Percentiles rank a stretch among this genome's conserved stretches.
Evolutionary conservation across 2,797 vertebrate species (phyloP).

Genomic region (Coreius guichenoti): DNA sequence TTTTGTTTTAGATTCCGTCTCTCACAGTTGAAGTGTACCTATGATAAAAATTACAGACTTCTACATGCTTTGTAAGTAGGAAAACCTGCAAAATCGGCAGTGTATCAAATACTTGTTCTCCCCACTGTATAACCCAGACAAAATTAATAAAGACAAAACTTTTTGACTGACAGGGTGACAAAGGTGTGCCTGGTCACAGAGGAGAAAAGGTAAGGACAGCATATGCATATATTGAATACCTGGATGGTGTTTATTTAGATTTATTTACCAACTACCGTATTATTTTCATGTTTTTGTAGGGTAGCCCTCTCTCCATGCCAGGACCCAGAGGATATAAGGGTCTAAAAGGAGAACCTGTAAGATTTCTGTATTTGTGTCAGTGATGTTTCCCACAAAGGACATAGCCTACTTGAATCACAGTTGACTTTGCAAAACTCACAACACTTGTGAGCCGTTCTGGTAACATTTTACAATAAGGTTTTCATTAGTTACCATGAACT

Average conservation of each 20-base stretch:
- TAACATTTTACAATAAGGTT: not conserved
- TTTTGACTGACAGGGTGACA: conserved; percentile 79
- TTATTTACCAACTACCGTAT: not conserved
- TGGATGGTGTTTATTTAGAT: not conserved
- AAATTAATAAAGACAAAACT: not conserved
- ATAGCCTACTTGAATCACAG: not conserved
- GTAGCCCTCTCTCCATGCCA: conserved; percentile 78
- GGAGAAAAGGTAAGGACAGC: conserved; percentile 84
- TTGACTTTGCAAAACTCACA: not conserved
- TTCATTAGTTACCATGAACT: not conserved
- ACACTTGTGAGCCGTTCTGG: not conserved
- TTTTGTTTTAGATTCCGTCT: too few relatives aligned
- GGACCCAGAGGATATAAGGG: conserved; percentile 89
- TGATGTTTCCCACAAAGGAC: not conserved
- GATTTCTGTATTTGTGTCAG: conserved; percentile 44
- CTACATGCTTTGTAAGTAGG: too few relatives aligned
- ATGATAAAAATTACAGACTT: too few relatives aligned
- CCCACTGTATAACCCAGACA: not conserved
- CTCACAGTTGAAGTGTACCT: too few relatives aligned
- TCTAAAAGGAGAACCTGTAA: conserved; percentile 84
- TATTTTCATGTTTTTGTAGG: conserved; percentile 70
- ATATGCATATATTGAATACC: not conserved
- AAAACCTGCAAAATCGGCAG: too few relatives aligned
- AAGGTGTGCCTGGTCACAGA: conserved; percentile 79
- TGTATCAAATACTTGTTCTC: too few relatives aligned